Percentiles rank a stretch among this genome's conserved stretches.
Evolutionary conservation across 2,113 vertebrate genomes (phyloP).

Genomic region (Hypanus sabinus): DNA sequence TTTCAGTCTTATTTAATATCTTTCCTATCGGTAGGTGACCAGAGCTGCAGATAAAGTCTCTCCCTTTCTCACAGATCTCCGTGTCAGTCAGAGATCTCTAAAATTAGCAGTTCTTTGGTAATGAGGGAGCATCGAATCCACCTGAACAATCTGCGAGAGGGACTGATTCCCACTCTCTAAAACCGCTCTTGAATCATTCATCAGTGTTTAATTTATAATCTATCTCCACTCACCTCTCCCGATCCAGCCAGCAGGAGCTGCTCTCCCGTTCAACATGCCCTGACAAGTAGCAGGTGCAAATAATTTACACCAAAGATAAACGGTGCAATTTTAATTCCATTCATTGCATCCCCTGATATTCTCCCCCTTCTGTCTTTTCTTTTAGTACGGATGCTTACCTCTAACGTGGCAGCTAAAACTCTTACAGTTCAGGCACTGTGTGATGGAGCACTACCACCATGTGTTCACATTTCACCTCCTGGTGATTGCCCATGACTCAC

Average conservation of each 20-base stretch:
- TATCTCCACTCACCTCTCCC: background rate
- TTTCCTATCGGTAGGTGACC: too few relatives aligned
- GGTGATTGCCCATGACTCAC: background rate
- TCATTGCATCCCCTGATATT: background rate
- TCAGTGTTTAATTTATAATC: background rate
- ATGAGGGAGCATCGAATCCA: background rate
- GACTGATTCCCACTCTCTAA: background rate
- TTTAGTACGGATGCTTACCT: background rate
- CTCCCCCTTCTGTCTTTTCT: background rate
- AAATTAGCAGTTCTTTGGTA: background rate
- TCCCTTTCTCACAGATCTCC: too few relatives aligned
- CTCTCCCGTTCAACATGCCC: background rate
- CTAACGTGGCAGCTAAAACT: background rate
- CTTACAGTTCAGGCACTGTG: background rate
- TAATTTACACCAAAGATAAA: background rate
- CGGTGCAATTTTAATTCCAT: background rate
- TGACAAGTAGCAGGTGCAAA: background rate
- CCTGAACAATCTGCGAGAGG: constrained; percentile 15
- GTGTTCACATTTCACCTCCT: background rate
- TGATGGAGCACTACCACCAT: background rate
- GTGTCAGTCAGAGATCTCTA: constrained; percentile 23
- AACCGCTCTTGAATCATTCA: constrained; percentile 3
- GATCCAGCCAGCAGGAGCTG: background rate
- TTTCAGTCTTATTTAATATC: too few relatives aligned
- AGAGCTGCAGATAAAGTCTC: too few relatives aligned